Percentiles rank a stretch among this genome's conserved stretches.
Evolutionary conservation across 2,113 vertebrate species (phyloP).

Genomic region (Pelecanus crispus): DNA sequence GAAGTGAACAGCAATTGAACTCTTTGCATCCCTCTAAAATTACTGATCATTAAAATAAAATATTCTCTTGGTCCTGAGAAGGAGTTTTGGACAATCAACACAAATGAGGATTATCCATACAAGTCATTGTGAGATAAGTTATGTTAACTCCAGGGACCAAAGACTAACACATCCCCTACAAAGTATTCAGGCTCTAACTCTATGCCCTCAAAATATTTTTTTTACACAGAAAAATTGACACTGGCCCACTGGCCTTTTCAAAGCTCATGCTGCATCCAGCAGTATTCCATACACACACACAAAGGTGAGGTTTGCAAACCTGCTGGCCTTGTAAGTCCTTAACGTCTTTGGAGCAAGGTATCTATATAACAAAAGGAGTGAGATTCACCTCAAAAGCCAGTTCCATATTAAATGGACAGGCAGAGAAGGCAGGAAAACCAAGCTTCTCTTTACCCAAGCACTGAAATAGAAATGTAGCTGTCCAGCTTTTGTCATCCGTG

Average conservation of each 20-base stretch:
- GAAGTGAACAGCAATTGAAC: not conserved
- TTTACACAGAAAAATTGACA: not conserved
- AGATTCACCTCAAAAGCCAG: not conserved
- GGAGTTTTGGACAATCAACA: not conserved
- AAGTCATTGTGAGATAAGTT: not conserved
- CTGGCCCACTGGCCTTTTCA: not conserved
- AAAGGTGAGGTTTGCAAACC: not conserved
- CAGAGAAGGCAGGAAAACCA: not conserved
- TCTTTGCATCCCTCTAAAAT: not conserved
- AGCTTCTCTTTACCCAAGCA: not conserved
- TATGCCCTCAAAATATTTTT: not conserved
- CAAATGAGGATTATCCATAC: not conserved
- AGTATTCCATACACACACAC: not conserved
- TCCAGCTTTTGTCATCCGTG: not conserved
- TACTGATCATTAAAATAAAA: not conserved
- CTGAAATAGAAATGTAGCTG: not conserved
- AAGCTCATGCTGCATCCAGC: not conserved
- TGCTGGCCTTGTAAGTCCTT: not conserved
- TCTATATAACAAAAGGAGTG: not conserved
- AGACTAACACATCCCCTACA: not conserved
- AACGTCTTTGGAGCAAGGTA: not conserved
- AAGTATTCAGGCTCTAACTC: not conserved
- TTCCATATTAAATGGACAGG: not conserved
- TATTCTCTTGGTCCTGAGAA: not conserved
- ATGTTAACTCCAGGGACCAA: not conserved